These are phyloP conservation scores for Balearica regulorum DNA, from an alignment of 2,797 vertebrate genomes.

Conservation along the genomic window DNA sequence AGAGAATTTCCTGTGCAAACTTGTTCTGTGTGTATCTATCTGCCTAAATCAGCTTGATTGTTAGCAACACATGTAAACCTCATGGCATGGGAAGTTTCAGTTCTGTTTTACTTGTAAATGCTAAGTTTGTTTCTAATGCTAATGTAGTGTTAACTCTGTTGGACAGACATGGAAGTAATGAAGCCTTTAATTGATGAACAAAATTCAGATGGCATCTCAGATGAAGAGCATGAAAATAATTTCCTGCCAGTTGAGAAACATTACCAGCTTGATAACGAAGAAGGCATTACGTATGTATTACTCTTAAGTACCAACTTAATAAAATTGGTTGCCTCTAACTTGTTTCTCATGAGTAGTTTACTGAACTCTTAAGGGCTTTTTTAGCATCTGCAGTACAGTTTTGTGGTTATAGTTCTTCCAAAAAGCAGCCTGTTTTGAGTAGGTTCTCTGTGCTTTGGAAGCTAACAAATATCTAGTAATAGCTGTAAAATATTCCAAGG, in stretches of 20 bases:
- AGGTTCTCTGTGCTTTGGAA: background rate
- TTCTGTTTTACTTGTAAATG: background rate
- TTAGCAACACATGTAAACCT: background rate
- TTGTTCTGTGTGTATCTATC: background rate
- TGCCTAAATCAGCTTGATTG: background rate
- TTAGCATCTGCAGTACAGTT: background rate
- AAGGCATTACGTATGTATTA: constrained; percentile 81
- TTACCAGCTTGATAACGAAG: constrained; percentile 67
- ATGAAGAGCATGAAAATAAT: constrained; percentile 73
- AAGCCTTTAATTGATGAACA: constrained; percentile 82
- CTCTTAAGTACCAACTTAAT: background rate
- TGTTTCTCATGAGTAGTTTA: background rate
- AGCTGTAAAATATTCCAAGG: background rate
- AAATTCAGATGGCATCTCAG: constrained; percentile 74
- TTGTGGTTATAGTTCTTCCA: background rate
- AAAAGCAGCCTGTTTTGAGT: background rate
- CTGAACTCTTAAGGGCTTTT: background rate
- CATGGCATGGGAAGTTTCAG: background rate
- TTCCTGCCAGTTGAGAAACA: constrained; percentile 71
- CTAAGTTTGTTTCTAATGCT: background rate
- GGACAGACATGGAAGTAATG: constrained; percentile 86
- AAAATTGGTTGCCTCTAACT: background rate
- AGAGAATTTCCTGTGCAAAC: background rate
- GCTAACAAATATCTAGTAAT: background rate
- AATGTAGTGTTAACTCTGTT: background rate